These are phyloP conservation scores for Cydia splendana DNA, from an alignment of 1,140 invertebrate genomes.

Conservation along the genomic window DNA sequence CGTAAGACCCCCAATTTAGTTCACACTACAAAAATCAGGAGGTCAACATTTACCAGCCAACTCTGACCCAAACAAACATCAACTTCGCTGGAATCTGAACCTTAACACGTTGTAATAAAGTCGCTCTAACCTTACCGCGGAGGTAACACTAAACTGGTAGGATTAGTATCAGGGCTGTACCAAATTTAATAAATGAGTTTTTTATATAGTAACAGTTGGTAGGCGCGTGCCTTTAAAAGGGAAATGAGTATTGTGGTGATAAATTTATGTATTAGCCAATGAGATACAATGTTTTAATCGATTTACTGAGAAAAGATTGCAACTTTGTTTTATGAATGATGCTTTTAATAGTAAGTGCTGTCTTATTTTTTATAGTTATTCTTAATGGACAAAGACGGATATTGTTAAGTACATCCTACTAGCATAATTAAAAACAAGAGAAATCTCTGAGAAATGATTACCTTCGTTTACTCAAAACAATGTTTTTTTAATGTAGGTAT, in stretches of 20 bases:
- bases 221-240: constrained; percentile 34
- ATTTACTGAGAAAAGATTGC: constrained; percentile 28
- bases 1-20: constrained; percentile 19
- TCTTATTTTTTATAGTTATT: constrained; percentile 2
- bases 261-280: constrained; percentile 33
- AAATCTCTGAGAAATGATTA: too few species aligned
- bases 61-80: neutral
- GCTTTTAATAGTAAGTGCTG: neutral
- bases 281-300: constrained; percentile 30
- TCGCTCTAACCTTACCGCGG: neutral
- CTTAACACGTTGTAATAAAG: neutral
- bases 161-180: constrained; percentile 33
- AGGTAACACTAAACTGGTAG: constrained; percentile 36
- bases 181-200: constrained; percentile 43
- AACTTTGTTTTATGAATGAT: constrained; percentile 25
- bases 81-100: neutral
- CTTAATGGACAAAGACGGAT: neutral
- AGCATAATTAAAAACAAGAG: too few species aligned
- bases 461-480: too few species aligned
- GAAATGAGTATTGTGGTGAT: constrained; percentile 30
- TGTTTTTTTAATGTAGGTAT: too few species aligned
- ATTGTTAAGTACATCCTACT: too few species aligned
- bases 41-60: constrained; percentile 6
- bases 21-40: constrained; percentile 5
- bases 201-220: constrained; percentile 38